Percentiles rank a stretch among this genome's conserved stretches.
These are phyloP conservation scores for Mustela nigripes DNA, from an alignment of 2,113 vertebrate species.

Conservation along the genomic window DNA sequence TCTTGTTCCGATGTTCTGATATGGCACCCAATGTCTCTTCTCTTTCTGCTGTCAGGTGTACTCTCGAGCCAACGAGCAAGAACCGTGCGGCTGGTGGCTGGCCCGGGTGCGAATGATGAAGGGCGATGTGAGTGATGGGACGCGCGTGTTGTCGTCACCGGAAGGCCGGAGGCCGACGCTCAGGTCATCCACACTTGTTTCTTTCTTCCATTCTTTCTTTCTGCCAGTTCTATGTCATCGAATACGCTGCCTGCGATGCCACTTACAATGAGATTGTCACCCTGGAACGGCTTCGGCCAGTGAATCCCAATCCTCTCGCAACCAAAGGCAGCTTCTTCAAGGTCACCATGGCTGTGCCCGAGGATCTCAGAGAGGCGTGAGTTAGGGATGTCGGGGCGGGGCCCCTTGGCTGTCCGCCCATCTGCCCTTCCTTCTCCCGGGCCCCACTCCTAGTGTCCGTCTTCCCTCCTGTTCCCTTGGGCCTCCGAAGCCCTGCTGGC, in stretches of 20 bases:
- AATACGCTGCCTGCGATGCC: slow-evolving; percentile 95
- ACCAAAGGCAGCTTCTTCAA: slow-evolving; percentile 93
- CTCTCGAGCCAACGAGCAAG: slow-evolving; percentile 95
- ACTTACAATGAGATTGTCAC: slow-evolving; percentile 97
- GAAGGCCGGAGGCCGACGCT: not conserved
- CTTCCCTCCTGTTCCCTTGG: not conserved
- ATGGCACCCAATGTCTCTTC: not conserved
- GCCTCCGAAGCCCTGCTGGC: not conserved
- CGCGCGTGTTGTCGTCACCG: not conserved
- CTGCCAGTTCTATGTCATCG: slow-evolving; percentile 95
- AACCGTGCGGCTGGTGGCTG: slow-evolving; percentile 96
- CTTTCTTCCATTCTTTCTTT: slow-evolving; percentile 10
- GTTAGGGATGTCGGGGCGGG: slow-evolving; percentile 46
- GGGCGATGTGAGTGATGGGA: slow-evolving; percentile 92
- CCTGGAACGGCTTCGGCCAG: slow-evolving; percentile 93
- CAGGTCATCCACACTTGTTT: not conserved
- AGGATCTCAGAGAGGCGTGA: slow-evolving; percentile 95
- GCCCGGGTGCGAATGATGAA: slow-evolving; percentile 96
- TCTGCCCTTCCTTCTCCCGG: not conserved
- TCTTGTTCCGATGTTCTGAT: not conserved
- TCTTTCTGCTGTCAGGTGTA: slow-evolving; percentile 89
- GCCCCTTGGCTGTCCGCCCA: not conserved
- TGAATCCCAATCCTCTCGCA: slow-evolving; percentile 94
- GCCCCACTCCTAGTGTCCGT: not conserved
- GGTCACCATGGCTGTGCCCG: slow-evolving; percentile 92